Evolutionary conservation across 2,113 vertebrate genomes (phyloP).

Genomic region (Ailuropoda melanoleuca): DNA sequence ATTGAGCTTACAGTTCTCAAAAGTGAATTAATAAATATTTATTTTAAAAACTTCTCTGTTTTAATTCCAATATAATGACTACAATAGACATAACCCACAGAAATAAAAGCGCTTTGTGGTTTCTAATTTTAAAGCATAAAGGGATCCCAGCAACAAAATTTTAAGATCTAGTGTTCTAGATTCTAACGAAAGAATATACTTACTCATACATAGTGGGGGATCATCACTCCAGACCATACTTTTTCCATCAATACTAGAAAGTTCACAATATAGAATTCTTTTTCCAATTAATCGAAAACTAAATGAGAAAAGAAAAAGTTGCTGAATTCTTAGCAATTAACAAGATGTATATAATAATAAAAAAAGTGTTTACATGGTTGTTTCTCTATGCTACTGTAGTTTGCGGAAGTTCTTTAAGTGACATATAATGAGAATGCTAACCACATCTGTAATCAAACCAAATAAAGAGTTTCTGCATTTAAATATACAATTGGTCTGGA

Average conservation of each 20-base stretch:
- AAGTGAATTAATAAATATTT: not conserved
- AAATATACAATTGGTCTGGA: not conserved
- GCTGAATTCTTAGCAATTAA: not conserved
- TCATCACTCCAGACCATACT: rapidly evolving
- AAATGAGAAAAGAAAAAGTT: conserved; percentile 49
- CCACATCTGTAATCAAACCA: not conserved
- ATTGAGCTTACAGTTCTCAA: not conserved
- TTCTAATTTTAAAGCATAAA: not conserved
- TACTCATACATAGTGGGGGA: conserved; percentile 39
- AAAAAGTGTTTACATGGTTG: not conserved
- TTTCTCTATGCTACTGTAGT: not conserved
- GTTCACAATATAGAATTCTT: not conserved
- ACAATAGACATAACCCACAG: not conserved
- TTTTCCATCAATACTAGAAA: rapidly evolving
- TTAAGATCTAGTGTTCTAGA: not conserved
- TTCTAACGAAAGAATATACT: not conserved
- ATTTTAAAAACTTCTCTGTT: not conserved
- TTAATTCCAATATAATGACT: not conserved
- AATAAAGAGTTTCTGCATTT: not conserved
- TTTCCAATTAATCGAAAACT: not conserved
- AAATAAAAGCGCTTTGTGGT: not conserved
- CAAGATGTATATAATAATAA: not conserved
- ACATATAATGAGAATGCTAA: not conserved
- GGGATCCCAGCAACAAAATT: not conserved
- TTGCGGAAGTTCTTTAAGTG: not conserved